phyloP scores from a whole-genome alignment of 2,888 invertebrate species.

The Octodonta nipae region DNA sequence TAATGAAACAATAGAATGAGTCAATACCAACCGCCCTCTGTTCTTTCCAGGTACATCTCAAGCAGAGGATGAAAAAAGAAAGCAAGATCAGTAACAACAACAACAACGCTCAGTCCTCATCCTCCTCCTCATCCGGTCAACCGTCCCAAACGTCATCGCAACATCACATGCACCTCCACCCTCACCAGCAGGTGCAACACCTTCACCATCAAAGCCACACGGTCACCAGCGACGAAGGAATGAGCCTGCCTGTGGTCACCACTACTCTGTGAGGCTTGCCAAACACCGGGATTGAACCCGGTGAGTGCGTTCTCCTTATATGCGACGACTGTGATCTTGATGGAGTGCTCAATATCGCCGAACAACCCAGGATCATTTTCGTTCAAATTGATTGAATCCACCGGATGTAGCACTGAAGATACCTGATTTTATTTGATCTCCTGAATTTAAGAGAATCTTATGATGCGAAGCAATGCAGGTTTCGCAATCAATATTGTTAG shows the following conservation, averaged over 20 bases:
- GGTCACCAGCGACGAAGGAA: constrained; percentile 31
- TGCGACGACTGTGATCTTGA: constrained; percentile 36
- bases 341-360: no score
- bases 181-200: constrained; percentile 25
- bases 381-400: constrained; percentile 30
- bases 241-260: constrained; percentile 34
- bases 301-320: constrained; percentile 37
- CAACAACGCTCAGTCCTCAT: constrained; percentile 26
- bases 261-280: constrained; percentile 42
- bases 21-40: background rate
- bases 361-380: constrained; percentile 34
- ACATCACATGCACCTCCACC: constrained; percentile 18
- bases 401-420: constrained; percentile 10
- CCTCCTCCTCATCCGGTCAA: constrained; percentile 16
- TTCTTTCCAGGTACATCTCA: constrained; percentile 57
- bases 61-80: constrained; percentile 84
- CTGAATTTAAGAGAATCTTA: constrained; percentile 10
- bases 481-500: background rate
- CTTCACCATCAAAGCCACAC: constrained; percentile 31
- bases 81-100: constrained; percentile 46
- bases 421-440: constrained; percentile 19
- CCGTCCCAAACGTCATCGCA: constrained; percentile 9
- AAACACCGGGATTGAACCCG: constrained; percentile 40
- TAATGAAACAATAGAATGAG: no score
- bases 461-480: no score